Base-by-base conservation (phyloP, 2,113 vertebrate species). In the Suricata suricatta region DNA sequence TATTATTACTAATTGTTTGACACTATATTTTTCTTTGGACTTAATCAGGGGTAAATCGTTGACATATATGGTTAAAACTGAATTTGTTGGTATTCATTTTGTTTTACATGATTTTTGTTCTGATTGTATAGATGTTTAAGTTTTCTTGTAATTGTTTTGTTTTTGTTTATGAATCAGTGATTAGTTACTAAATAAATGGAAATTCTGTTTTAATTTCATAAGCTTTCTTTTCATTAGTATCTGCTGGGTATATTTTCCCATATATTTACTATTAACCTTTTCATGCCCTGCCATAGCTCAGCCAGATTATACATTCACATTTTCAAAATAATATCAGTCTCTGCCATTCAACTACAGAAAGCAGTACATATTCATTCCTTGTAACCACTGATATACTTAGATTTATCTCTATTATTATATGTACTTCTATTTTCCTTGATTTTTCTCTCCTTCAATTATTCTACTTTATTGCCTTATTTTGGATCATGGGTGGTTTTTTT, bases 271-370 rank as follows among this genome's bases (percentile, higher is more conserved):
- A 9, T 60, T 72, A 50, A 33, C 1, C 3, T 90, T 88, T 35
- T 0, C 0, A 38, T 35, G 1, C 0, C 2, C 4, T 92, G 38
- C 27, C 3, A 50, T n/a, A 80, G 7, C 8, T 69, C 88, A 8
- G 1, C 41, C 76, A 12, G 23, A 2, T 72, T 66, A 57, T 7
- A 27, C 12, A 29, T 41, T 0, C 10, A 84, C 27, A 47, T 87
- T 66, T 89, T 90, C 38, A 84, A 80, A 0, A 2, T 82, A 31
- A 88, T 47, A 2, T 79, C 77, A 81, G 19, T 38, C 1, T 77
- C 35, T 68, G 47, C 15, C 17, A 14, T 77, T 71, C 81, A 81
- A 88, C 6, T 66, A 76, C 1, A 41, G 10, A 77, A 44, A 82
- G 38, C 7, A 19, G 11, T n/a, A 8, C 1, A 15, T 44, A 83